Percentiles rank a stretch among this genome's conserved stretches.
phyloP scores from a whole-genome alignment of 2,797 vertebrate species.

The Protonibea diacanthus region DNA sequence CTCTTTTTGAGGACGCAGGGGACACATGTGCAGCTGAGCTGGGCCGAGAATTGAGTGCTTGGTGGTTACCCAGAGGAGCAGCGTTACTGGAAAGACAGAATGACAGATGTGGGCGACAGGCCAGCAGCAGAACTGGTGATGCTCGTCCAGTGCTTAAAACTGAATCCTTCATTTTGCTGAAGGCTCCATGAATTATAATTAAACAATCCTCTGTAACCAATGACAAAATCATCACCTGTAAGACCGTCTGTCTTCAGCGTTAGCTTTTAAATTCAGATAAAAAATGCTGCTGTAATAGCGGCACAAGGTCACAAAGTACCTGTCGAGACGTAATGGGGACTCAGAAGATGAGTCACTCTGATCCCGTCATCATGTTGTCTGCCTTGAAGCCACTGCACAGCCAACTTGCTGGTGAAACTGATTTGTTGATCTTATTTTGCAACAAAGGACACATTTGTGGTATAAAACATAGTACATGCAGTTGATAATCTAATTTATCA shows the following conservation, averaged over 20 bases:
- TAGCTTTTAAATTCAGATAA: background rate
- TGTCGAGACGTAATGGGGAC: background rate
- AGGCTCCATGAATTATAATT: slow-evolving; percentile 9
- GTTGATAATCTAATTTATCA: slow-evolving; percentile 2
- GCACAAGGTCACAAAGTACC: slow-evolving; percentile 23
- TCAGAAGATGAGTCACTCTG: slow-evolving; percentile 19
- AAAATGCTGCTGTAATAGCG: background rate
- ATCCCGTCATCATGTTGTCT: slow-evolving; percentile 1
- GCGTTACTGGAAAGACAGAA: slow-evolving; percentile 13
- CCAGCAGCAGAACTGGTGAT: slow-evolving; percentile 5
- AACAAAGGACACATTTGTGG: slow-evolving; percentile 15
- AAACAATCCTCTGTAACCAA: background rate
- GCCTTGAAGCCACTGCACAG: background rate
- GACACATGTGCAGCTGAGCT: slow-evolving; percentile 7
- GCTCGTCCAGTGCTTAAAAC: slow-evolving; percentile 3
- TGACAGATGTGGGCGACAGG: slow-evolving; percentile 4
- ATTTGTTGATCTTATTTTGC: background rate
- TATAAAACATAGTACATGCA: background rate
- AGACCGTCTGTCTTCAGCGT: background rate
- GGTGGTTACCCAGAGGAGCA: slow-evolving; percentile 10
- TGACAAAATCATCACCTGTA: slow-evolving; percentile 19
- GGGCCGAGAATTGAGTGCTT: slow-evolving; percentile 22
- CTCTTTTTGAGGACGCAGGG: background rate
- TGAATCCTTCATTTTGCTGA: background rate
- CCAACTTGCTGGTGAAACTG: background rate